Evolutionary conservation across 2,113 vertebrate genomes (phyloP).

Genomic region (Puma concolor): DNA sequence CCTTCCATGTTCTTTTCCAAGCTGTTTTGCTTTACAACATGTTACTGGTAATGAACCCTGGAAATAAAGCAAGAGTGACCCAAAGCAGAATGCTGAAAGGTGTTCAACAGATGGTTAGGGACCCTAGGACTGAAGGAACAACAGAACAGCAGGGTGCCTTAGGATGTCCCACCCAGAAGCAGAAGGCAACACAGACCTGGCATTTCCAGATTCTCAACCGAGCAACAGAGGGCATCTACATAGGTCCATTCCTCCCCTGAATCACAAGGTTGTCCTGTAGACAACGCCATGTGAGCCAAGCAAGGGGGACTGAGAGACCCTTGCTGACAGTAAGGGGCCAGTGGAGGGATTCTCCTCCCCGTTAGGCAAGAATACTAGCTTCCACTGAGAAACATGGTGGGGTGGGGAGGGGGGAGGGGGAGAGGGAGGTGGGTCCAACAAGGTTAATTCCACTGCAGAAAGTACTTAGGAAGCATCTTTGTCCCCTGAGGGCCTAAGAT

Average conservation of each 20-base stretch:
- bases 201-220: background rate
- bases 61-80: background rate
- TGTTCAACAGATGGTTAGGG: background rate
- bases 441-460: background rate
- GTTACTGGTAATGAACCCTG: slow-evolving; percentile 81
- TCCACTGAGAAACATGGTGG: background rate
- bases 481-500: background rate
- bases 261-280: background rate
- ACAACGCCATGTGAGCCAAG: background rate
- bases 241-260: background rate
- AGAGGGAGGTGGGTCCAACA: background rate
- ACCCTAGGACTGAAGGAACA: background rate
- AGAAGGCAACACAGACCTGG: background rate
- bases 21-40: slow-evolving; percentile 89
- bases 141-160: background rate
- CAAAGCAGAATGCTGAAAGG: background rate
- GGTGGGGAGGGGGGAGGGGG: no score
- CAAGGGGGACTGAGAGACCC: background rate
- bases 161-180: background rate
- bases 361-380: background rate
- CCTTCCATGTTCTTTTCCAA: slow-evolving; percentile 76
- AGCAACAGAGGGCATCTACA: background rate
- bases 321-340: background rate
- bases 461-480: background rate
- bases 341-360: background rate